phyloP scores from a whole-genome alignment of 2,113 vertebrate species.

The Microtus pennsylvanicus region DNA sequence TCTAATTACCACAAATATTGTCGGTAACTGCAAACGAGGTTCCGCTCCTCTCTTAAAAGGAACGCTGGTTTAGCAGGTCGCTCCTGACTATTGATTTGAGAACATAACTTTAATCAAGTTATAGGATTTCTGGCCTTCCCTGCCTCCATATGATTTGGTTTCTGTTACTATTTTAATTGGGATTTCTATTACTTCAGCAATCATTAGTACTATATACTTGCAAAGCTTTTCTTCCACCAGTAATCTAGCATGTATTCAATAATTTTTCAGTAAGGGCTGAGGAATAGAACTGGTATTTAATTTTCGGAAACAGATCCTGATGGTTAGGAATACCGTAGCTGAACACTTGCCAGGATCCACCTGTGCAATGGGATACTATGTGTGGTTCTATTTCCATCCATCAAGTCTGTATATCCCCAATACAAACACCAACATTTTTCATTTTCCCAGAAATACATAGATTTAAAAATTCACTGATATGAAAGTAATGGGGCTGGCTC shows the following conservation, averaged over 20 bases:
- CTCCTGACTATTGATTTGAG: too few relatives aligned
- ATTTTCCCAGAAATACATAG: neutral
- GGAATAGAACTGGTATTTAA: neutral
- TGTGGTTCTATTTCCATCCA: accelerated
- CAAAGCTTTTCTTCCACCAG: neutral
- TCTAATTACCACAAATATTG: neutral
- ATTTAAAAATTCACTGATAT: neutral
- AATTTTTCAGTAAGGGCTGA: neutral
- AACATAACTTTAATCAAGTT: neutral
- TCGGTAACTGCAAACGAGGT: too few relatives aligned
- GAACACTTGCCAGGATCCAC: neutral
- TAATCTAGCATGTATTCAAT: neutral
- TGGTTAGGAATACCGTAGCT: neutral
- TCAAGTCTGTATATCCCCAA: neutral
- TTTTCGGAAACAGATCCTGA: neutral
- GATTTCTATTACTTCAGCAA: neutral
- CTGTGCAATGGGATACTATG: neutral
- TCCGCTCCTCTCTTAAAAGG: neutral
- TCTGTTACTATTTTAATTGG: neutral
- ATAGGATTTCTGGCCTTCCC: neutral
- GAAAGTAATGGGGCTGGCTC: neutral
- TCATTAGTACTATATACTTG: neutral
- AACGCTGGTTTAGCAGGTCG: neutral
- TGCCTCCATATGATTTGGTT: neutral
- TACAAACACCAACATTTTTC: neutral